Evolutionary conservation across 2,113 vertebrate species (phyloP).

Genomic region (Elachura formosa): DNA sequence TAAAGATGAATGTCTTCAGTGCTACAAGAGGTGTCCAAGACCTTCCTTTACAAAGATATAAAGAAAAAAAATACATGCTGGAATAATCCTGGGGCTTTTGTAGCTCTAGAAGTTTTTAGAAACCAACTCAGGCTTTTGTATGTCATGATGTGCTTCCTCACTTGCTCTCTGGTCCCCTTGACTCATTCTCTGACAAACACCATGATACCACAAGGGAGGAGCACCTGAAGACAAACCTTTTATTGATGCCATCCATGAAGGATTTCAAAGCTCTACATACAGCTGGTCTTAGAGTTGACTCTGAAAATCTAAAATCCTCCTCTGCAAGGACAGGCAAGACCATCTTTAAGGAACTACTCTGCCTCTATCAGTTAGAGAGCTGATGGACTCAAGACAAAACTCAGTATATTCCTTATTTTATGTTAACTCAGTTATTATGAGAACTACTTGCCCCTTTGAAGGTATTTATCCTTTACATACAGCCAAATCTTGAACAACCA

Average conservation of each 20-base stretch:
- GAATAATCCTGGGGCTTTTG: not conserved
- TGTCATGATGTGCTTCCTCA: not conserved
- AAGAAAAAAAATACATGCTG: not conserved
- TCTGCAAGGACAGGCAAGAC: not conserved
- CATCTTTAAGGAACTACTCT: not conserved
- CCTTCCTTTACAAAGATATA: not conserved
- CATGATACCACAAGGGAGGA: fast-evolving
- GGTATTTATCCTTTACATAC: not conserved
- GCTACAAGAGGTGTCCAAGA: not conserved
- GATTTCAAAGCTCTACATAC: not conserved
- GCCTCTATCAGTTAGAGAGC: not conserved
- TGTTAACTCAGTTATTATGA: not conserved
- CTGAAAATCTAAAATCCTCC: not conserved
- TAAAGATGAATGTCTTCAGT: not conserved
- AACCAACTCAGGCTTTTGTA: not conserved
- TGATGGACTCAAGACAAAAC: not conserved
- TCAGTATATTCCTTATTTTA: not conserved
- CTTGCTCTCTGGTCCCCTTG: not conserved
- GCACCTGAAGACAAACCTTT: not conserved
- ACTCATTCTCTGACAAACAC: not conserved
- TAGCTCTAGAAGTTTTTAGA: not conserved
- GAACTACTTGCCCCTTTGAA: not conserved
- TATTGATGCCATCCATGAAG: not conserved
- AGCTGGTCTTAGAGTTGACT: not conserved
- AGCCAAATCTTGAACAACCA: not conserved